Evolutionary conservation across 2,888 invertebrate species (phyloP), one percentile per base, ranked within the genome.

Genomic region (Melikaiella ostensackeni): DNA sequence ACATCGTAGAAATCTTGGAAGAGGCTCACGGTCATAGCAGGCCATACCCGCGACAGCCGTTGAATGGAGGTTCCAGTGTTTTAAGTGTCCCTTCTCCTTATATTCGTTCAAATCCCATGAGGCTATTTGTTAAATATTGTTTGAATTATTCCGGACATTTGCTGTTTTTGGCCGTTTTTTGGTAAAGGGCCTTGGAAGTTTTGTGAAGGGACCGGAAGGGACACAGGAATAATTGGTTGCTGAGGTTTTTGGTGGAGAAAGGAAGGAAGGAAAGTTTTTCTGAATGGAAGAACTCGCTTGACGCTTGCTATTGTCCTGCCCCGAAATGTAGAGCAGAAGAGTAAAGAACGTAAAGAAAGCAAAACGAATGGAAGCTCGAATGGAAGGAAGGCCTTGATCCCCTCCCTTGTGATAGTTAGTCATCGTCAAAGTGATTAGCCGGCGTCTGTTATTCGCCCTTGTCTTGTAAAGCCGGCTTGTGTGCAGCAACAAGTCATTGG

Each of bases 321-420:
- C 21, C 33, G 63, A 57, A 64, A 64, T 74, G 74, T 73, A 42
- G 59, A 64, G 46, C 59, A 70, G 61, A 62, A 64, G 63, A 73
- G 50, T 74, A 63, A 73, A 50, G 55, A 78, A 76, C 38, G 62
- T 74, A 73, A 73, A 50, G 55, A 76, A 76, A 62, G 62, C 63
- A 76, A 61, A 50, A 27, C 55, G 55, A 27, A 78, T 77, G 63
- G 21, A 57, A 55, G 38, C 13, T 35, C 27, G 73, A 57, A 38
- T 38, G 55, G 50, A 78, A 73, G 73, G 62, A 63, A 73, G 70
- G 46, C 70, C 70, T 70, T 70, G 70, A 70, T 70, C 50, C 50
- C 33, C 50, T 30, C 70, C 19, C 46, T 50, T 24, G 24, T 70
- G 70, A 70, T 70, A 70, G 70, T 70, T 70, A 70, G 70, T 70